Conservation (phyloP, 2,888 invertebrate genomes). For the Lepas anatifera region DNA sequence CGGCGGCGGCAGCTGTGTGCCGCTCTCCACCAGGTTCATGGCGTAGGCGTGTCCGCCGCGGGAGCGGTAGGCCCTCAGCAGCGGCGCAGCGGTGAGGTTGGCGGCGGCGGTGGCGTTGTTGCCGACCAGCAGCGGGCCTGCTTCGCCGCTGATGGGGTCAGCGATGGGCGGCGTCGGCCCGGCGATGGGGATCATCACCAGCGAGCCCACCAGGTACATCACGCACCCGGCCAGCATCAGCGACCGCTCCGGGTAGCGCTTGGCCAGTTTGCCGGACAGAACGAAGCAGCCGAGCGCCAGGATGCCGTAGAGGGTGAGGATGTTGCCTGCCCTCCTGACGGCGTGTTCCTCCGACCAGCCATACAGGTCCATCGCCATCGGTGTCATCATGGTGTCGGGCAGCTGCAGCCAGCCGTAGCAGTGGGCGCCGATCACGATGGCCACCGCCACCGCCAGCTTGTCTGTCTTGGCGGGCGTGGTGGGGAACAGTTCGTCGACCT, state of each 20-base stretch:
- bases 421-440: neutral
- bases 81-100: neutral
- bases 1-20: neutral
- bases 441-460: neutral
- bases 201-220: neutral
- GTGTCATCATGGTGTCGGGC: conserved; percentile 11
- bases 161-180: neutral
- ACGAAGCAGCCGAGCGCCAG: neutral
- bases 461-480: neutral
- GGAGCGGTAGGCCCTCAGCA: neutral
- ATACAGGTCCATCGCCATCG: conserved; percentile 7
- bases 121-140: neutral
- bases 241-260: neutral
- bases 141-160: neutral
- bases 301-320: conserved; percentile 3
- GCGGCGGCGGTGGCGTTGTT: neutral
- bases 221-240: neutral
- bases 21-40: neutral
- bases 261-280: neutral
- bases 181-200: neutral
- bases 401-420: conserved; percentile 12
- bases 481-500: neutral
- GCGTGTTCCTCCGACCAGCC: conserved; percentile 1
- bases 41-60: neutral
- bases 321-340: neutral